Evolutionary conservation across 2,888 invertebrate genomes (phyloP), one percentile per base, ranked within the genome.

Genomic region (Tachina grossa): DNA sequence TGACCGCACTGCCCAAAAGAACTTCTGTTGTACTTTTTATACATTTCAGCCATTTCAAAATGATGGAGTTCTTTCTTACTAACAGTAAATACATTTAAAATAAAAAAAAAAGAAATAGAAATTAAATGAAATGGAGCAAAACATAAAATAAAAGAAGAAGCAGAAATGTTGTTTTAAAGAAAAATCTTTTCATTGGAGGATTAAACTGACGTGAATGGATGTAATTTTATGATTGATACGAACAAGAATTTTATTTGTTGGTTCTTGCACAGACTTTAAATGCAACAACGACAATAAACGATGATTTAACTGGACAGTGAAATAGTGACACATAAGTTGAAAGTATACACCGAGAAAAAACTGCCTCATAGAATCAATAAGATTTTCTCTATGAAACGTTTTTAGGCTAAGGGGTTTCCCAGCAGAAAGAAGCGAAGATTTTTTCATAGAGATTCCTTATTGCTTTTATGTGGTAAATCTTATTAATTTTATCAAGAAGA

Each of bases 181-280:
- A 74, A 31, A 85, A 59, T 79, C 49, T 76, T 83, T 85, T 72
- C 75, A 85, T 72, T 83, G 76, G 55, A 55, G 79, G 49, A 83
- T 83, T 85, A 83, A 83, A 85, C 72, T 83, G 85, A 85, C 79
- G 66, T 85, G 76, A 82, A 83, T 79, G 83, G 61, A 83, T 83
- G 79, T 80, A 83, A 76, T 79, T 79, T 85, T 85, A 83, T 85
- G 83, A 85, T 79, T 85, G 83, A 85, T 83, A 71, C 79, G 76
- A 66, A 85, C 63, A 83, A 51, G 69, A 85, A 75, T 71, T 85
- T 59, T 39, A 76, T 75, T 85, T 79, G 45, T 72, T 69, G 41
- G 63, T 68, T 45, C 65, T 65, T 9, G 39, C 57, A 59, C 13
- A 61, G 8, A n/a, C 66, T 61, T 72, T 45, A 61, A 77, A 66